phyloP scores from a whole-genome alignment of 2,113 vertebrate species.

The Bucco capensis region DNA sequence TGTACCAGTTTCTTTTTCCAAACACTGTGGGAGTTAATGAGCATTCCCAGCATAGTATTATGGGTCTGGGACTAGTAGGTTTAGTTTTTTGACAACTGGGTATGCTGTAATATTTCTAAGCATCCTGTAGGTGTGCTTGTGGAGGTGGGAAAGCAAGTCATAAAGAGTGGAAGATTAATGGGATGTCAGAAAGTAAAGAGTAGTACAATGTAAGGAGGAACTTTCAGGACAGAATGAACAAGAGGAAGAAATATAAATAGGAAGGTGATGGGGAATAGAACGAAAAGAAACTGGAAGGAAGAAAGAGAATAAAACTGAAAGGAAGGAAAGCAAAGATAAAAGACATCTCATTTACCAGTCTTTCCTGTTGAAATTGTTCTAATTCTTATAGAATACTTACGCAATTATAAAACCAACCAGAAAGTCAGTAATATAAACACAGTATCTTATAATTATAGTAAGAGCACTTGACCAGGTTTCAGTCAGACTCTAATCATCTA shows the following conservation, averaged over 20 bases:
- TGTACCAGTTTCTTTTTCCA: constrained; percentile 45
- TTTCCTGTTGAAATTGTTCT: not conserved
- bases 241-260: constrained; percentile 22
- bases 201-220: constrained; percentile 42
- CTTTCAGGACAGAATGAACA: constrained; percentile 39
- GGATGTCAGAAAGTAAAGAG: constrained; percentile 52
- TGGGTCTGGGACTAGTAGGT: constrained; percentile 42
- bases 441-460: not conserved
- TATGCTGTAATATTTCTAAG: constrained; percentile 57
- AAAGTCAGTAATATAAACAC: not conserved
- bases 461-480: not conserved
- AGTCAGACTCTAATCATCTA: not conserved
- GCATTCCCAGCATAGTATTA: constrained; percentile 40
- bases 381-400: not conserved
- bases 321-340: not conserved
- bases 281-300: not conserved
- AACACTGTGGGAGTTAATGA: constrained; percentile 58
- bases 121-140: constrained; percentile 48
- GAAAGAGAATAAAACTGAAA: constrained; percentile 21
- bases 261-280: not conserved
- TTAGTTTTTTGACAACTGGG: constrained; percentile 49
- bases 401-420: not conserved
- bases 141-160: constrained; percentile 50
- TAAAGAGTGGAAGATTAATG: constrained; percentile 54
- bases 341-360: not conserved